Evolutionary conservation across 2,113 vertebrate genomes (phyloP), one percentile per base, ranked within the genome.

Genomic region (Myrmophylax atrothorax): DNA sequence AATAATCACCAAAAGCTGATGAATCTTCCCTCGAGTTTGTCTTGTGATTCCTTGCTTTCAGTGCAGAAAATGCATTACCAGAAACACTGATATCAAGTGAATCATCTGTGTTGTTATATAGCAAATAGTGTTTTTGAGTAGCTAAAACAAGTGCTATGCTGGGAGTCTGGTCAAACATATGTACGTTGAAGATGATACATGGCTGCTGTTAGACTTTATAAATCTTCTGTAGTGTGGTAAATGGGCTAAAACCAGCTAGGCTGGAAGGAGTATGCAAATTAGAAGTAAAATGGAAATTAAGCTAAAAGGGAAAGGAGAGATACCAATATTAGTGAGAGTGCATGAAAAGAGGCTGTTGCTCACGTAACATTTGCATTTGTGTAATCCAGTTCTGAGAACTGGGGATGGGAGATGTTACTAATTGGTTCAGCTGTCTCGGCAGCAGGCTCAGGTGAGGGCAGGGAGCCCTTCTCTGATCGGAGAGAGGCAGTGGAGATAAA

Each of bases 211-310:
- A 84, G 92, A 90, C 60, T 89, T 96, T 87, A 90, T 93, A 89
- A 95, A 94, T 95, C 86, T 84, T 88, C 37, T 49, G n/a, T 56
- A 81, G 68, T 55, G 73, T 95, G 69, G 89, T 91, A 96, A 95
- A 94, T 84, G 77, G 66, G 56, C 83, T 96, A 87, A 94, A 97
- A 78, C 76, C 69, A 84, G 28, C 56, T 60, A 60, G 77, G n/a
- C 77, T 94, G 91, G 79, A 93, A 90, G 56, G 79, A 81, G 56
- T 84, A 93, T 94, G 93, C 56, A 93, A 94, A 96, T 94, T 35
- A 59, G 70, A 67, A 93, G 24, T 38, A 53, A 88, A 93, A 87
- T 78, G 64, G 80, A 90, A 94, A 89, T 95, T 53, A 76, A 64
- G 60, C 83, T 86, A 2, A 63, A 80, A 87, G 64, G 64, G 55